Base-by-base conservation (phyloP, 2,113 vertebrate species). In the Cricetomys ansorgei region DNA sequence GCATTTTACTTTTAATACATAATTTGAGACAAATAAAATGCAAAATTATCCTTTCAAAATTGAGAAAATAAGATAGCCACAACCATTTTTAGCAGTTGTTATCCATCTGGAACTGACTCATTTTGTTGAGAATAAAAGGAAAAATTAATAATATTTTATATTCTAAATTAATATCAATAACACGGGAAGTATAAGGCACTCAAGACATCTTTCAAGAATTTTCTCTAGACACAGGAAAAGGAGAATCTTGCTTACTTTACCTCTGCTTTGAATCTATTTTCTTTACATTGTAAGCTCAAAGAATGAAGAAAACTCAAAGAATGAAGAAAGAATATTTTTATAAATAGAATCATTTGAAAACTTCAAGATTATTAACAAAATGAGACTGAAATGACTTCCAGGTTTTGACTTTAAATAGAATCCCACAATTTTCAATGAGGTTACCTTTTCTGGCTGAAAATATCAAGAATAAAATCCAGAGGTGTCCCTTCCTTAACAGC, bases 211-310 rank as follows among this genome's bases (percentile, higher is more conserved):
- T 89, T 19, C 53, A 16, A 94, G 62, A 37, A 73, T 79, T 19
- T 90, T 93, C 69, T 85, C 81, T 93, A 15, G 53, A 40, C 55
- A 70, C 0, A 11, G 59, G 59, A 86, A 81, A 88, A 88, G n/a
- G 23, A 93, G 69, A 86, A 50, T 76, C 59, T 92, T 96, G 69
- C 27, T 76, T 53, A 45, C 29, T 88, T 48, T 92, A 31, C 88
- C 80, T 73, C 27, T 91, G 79, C 34, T 81, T 96, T 83, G 43
- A 93, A 55, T 88, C 4, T 69, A 80, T 86, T 59, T 59, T 81
- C n/a, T 95, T 94, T 83, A 88, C 59, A 93, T 62, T 79, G 92
- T 91, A 93, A n/a, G n/a, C n/a, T n/a, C n/a, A n/a, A n/a, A n/a
- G n/a, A n/a, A n/a, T n/a, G n/a, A 83, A 91, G 45, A 88, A 92